These are phyloP conservation scores for Melanotaenia nigrans DNA, from an alignment of 2,797 vertebrate genomes.

Conservation along the genomic window DNA sequence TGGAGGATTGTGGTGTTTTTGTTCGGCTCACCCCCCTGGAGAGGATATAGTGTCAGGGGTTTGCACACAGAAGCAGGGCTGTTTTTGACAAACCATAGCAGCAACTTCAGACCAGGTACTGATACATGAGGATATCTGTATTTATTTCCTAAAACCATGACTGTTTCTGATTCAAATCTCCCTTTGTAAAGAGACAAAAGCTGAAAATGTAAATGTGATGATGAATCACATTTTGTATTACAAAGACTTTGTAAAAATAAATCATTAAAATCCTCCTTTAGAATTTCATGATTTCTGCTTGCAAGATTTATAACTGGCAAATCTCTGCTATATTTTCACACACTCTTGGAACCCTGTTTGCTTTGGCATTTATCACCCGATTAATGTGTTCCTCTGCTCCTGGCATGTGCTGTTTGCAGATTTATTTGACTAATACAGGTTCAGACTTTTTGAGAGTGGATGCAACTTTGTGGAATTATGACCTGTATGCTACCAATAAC, in stretches of 20 bases:
- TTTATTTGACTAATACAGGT: constrained; percentile 11
- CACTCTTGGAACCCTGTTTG: constrained; percentile 1
- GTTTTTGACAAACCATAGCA: constrained; percentile 52
- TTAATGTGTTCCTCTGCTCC: not conserved
- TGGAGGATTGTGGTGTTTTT: constrained; percentile 47
- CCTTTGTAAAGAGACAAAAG: constrained; percentile 5
- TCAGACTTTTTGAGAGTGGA: constrained; percentile 44
- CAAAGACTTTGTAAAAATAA: not conserved
- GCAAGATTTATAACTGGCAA: not conserved
- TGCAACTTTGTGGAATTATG: constrained; percentile 63
- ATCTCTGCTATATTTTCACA: not conserved
- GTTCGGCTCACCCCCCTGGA: constrained; percentile 47
- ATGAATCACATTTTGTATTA: not conserved
- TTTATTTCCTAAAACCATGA: not conserved
- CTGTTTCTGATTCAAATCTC: constrained; percentile 3
- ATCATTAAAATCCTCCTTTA: not conserved
- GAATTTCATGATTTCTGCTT: not conserved
- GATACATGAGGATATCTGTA: not conserved
- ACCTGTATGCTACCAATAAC: constrained; percentile 29
- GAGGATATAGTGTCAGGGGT: constrained; percentile 49
- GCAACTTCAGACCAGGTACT: constrained; percentile 21
- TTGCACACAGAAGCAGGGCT: constrained; percentile 14
- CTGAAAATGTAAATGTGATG: not conserved
- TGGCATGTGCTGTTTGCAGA: constrained; percentile 17
- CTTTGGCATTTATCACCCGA: not conserved